Base-by-base conservation (phyloP, 2,113 vertebrate species). In the Mesitornis unicolor region DNA sequence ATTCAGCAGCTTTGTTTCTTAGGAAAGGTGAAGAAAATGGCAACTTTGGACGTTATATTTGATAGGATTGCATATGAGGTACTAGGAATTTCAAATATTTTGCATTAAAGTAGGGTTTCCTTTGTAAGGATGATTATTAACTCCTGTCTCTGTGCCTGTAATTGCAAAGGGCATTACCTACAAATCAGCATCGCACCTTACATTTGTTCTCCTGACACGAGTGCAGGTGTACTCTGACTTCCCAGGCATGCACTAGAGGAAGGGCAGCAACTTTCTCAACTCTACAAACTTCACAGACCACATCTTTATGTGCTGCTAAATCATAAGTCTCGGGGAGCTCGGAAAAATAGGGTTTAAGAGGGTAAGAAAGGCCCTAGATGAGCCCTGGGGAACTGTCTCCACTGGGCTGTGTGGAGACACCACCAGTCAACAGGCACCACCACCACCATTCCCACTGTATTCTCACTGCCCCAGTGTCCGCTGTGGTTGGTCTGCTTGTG, bases 261-360 rank as follows among this genome's bases (percentile, higher is more conserved):
- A 21, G 29, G 36, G 57, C 3, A 50, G 57, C 36, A 12, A 8
- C 36, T 84, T 25, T 36, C 36, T 35, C 68, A 40, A 2, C 50
- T 47, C 45, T 24, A 3, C 31, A 11, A 14, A 18, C 31, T 14
- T 9, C 12, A 7, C 7, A 4, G 7, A 9, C 6, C 7, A 0
- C 2, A 7, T 8, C 40, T 17, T 7, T 25, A 4, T 0, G 0
- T 3, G 53, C 24, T 36, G 57, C 40, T 19, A 40, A n/a, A 42
- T 67, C 68, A 40, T 29, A 18, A 53, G 70, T 13, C 16, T n/a
- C 11, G 2, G 38, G 20, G 16, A 51, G 38, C 42, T 31, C 9
- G 51, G 40, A n/a, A 36, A 47, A 48, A n/a, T n/a, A n/a, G n/a
- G n/a, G n/a, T n/a, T 10, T 65, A 17, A 9, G 31, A n/a, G 12